A percentile compares a stretch with the other conserved stretches of the same genome.
Evolutionary conservation across 2,113 vertebrate species (phyloP).

Genomic region (Zosterops lateralis): DNA sequence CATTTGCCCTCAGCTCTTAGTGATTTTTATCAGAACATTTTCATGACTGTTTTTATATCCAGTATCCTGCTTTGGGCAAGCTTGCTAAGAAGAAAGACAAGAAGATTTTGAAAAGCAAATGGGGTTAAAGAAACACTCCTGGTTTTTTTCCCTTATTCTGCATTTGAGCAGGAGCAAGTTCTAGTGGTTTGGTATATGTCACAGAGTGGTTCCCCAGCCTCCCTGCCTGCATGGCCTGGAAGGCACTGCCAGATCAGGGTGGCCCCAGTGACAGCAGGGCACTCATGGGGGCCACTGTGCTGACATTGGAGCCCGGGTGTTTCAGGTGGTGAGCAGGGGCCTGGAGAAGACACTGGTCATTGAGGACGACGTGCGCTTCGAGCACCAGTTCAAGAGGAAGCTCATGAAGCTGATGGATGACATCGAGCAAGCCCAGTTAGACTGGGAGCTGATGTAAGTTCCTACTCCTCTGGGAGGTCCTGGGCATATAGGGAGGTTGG

Average conservation of each 20-base stretch:
- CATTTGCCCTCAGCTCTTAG: neutral
- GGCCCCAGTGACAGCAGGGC: neutral
- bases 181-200: neutral
- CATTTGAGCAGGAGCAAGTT: neutral
- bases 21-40: neutral
- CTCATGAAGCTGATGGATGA: slow-evolving; percentile 87
- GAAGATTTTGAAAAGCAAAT: neutral
- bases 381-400: slow-evolving; percentile 89
- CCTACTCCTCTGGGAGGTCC: neutral
- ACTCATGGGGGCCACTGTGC: rapidly evolving
- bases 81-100: neutral
- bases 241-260: neutral
- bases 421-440: slow-evolving; percentile 79
- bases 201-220: neutral
- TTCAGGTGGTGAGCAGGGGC: slow-evolving; percentile 82
- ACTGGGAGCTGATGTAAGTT: slow-evolving; percentile 98
- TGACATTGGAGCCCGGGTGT: neutral
- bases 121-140: neutral
- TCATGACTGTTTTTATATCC: neutral
- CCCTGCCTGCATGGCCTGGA: neutral
- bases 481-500: rapidly evolving
- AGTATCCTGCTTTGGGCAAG: neutral
- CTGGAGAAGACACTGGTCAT: slow-evolving; percentile 86
- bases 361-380: slow-evolving; percentile 94
- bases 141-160: neutral